These are phyloP conservation scores for Conus betulinus DNA, from an alignment of 1,140 invertebrate genomes.

Conservation along the genomic window DNA sequence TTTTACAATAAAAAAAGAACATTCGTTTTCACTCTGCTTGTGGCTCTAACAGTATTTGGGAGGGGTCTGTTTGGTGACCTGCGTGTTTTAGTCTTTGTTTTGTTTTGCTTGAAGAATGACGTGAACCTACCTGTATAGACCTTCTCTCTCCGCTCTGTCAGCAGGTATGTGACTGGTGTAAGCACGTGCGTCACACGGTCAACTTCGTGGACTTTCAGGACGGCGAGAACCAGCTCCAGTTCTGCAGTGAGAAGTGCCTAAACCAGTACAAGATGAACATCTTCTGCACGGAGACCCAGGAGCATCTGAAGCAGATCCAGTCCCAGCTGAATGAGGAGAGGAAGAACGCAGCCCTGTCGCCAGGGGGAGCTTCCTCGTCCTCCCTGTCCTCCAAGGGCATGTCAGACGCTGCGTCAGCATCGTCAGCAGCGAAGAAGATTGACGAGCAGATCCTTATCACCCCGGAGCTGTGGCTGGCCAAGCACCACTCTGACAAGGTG, in stretches of 20 bases:
- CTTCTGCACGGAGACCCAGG: slow-evolving; percentile 92
- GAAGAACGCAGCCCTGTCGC: slow-evolving; percentile 37
- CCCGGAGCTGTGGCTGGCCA: slow-evolving; percentile 84
- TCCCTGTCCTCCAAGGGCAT: slow-evolving; percentile 12
- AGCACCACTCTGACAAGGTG: neutral
- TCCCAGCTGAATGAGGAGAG: slow-evolving; percentile 75
- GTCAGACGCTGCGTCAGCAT: slow-evolving; percentile 22
- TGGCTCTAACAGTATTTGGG: no score
- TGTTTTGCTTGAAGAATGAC: no score
- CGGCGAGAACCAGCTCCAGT: slow-evolving; percentile 78
- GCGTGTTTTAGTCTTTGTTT: no score
- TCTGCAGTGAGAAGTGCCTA: slow-evolving; percentile 89
- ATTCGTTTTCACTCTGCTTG: no score
- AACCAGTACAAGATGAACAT: slow-evolving; percentile 98
- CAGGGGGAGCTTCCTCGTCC: neutral
- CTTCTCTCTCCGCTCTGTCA: neutral
- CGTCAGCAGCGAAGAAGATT: slow-evolving; percentile 27
- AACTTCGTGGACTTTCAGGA: slow-evolving; percentile 91
- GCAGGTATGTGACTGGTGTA: slow-evolving; percentile 92
- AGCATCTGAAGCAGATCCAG: slow-evolving; percentile 84
- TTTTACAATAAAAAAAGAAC: no score
- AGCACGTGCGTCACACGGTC: slow-evolving; percentile 91
- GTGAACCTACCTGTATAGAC: no score
- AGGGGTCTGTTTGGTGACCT: no score
- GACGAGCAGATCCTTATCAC: slow-evolving; percentile 82